phyloP scores from a whole-genome alignment of 2,113 vertebrate genomes.

The Hirundichthys speculiger region DNA sequence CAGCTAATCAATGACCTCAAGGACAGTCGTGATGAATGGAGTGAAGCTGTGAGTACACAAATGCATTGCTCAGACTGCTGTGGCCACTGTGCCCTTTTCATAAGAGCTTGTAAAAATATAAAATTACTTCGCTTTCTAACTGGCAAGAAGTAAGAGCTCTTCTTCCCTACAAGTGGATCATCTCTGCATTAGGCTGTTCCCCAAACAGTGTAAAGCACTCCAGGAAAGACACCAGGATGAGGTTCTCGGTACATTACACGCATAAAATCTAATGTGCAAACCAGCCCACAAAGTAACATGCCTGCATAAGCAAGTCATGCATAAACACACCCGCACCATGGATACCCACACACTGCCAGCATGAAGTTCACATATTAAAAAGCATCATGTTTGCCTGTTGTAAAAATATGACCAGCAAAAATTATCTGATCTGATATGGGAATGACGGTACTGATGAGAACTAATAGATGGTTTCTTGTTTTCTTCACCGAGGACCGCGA shows the following conservation, averaged over 20 bases:
- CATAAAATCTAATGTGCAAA: constrained; percentile 29
- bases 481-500: constrained; percentile 14
- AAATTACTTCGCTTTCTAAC: too few species aligned
- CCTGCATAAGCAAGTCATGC: constrained; percentile 27
- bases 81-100: too few species aligned
- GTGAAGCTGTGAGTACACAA: constrained; percentile 4
- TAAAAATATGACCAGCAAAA: not conserved
- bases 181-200: not conserved
- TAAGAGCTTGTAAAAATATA: too few species aligned
- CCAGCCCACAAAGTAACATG: constrained; percentile 42
- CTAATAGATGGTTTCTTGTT: constrained; percentile 21
- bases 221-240: not conserved
- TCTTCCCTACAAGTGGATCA: not conserved
- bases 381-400: constrained; percentile 2
- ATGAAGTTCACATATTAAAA: constrained; percentile 22
- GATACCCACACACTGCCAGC: constrained; percentile 29
- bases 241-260: not conserved
- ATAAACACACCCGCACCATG: constrained; percentile 24
- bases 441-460: constrained; percentile 18
- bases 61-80: constrained; percentile 4
- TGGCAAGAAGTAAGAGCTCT: not conserved
- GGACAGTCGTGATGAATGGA: constrained; percentile 16
- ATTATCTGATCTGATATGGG: too few species aligned
- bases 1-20: constrained; percentile 38
- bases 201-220: not conserved